Evolutionary conservation across 64 coral and sea anemone species (phyloP).

Genomic region (Stichodactyla mertensii): DNA sequence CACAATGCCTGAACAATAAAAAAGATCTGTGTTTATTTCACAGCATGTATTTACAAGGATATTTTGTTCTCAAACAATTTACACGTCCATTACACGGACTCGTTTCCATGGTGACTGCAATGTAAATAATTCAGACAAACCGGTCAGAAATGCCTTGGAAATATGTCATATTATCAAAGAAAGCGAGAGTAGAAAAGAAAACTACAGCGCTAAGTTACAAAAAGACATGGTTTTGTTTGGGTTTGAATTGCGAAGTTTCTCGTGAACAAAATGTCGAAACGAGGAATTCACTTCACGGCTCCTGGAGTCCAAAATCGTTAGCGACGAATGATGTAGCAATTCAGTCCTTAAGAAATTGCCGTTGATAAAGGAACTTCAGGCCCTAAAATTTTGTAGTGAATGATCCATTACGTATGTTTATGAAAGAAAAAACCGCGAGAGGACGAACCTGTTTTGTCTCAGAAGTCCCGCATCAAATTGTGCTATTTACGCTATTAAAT

Average conservation of each 20-base stretch:
- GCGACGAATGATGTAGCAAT: not conserved
- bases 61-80: constrained; percentile 8
- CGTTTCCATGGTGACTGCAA: not conserved
- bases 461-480: not conserved
- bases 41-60: constrained; percentile 3
- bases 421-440: not conserved
- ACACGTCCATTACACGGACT: not conserved
- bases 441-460: not conserved
- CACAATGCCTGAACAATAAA: not conserved
- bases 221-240: not conserved
- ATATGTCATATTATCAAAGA: not conserved
- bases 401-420: not conserved
- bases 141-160: not conserved
- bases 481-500: not conserved
- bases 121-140: not conserved
- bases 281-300: too few species aligned
- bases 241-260: not conserved
- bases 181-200: not conserved
- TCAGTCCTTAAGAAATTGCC: not conserved
- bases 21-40: constrained; percentile 4
- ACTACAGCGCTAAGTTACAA: not conserved
- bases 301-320: too few species aligned
- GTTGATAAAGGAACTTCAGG: not conserved
- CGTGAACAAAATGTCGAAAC: too few species aligned
- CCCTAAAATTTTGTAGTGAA: not conserved